Conservation (phyloP, 2,113 vertebrate genomes). For the Gavialis gangeticus region DNA sequence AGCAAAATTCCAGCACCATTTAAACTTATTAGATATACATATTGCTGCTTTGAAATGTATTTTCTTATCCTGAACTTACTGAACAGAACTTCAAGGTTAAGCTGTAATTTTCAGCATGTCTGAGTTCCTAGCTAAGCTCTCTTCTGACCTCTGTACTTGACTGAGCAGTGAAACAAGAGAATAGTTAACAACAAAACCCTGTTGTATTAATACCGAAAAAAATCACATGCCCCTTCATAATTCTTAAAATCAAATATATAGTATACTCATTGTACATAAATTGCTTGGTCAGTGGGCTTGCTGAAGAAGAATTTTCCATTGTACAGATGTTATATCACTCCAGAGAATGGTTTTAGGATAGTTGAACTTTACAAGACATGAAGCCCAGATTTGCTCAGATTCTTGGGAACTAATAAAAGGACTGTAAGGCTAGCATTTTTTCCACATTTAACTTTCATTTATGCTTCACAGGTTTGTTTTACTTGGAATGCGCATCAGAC, state of each 20-base stretch:
- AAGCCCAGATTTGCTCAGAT: constrained; percentile 21
- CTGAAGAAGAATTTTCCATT: not conserved
- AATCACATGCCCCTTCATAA: not conserved
- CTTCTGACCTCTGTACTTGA: not conserved
- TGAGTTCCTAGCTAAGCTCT: not conserved
- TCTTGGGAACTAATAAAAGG: constrained; percentile 1
- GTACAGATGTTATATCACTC: not conserved
- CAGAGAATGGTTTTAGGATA: constrained; percentile 3
- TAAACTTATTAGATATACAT: not conserved
- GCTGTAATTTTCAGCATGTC: not conserved
- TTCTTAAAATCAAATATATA: not conserved
- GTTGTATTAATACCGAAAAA: not conserved
- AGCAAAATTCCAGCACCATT: not conserved
- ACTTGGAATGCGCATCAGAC: not conserved
- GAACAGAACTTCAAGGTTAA: not conserved
- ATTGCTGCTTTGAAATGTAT: not conserved
- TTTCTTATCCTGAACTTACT: not conserved
- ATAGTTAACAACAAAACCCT: not conserved
- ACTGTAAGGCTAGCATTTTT: not conserved
- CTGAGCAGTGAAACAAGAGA: not conserved
- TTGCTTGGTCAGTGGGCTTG: not conserved
- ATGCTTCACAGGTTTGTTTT: not conserved
- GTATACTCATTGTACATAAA: not conserved
- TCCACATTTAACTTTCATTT: constrained; percentile 26
- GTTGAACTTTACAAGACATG: constrained; percentile 16